These are phyloP conservation scores for Noctua janthe DNA, from an alignment of 2,888 invertebrate genomes.

Conservation along the genomic window DNA sequence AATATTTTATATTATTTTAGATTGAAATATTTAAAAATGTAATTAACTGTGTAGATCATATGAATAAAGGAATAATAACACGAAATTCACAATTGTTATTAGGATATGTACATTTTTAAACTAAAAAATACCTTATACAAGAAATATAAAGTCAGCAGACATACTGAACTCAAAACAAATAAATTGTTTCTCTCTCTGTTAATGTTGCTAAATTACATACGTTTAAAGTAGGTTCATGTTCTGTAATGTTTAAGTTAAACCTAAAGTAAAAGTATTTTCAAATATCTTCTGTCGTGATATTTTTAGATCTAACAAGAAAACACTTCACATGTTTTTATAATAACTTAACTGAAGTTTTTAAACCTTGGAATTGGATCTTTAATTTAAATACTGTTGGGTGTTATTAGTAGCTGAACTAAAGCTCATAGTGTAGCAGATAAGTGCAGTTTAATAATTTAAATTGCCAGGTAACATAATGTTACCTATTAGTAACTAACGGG, in stretches of 20 bases:
- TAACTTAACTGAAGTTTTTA: background rate
- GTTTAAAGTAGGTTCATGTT: background rate
- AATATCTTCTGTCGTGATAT: background rate
- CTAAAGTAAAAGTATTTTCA: background rate
- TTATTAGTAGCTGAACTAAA: background rate
- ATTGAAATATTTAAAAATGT: no score
- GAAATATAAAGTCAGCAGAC: background rate
- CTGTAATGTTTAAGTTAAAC: background rate
- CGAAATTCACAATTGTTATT: background rate
- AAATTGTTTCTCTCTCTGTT: background rate
- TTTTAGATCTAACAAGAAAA: slow-evolving; percentile 10
- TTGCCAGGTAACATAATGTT: no score
- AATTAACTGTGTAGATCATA: no score
- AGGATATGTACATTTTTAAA: background rate
- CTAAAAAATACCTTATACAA: background rate
- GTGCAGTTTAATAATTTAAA: background rate
- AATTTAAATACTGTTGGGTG: background rate
- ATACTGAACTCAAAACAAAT: background rate
- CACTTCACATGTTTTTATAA: background rate
- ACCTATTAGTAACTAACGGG: no score
- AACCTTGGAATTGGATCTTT: background rate
- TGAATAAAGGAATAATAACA: background rate
- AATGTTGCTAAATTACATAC: background rate
- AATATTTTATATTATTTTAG: no score
- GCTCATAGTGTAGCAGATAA: background rate